phyloP scores from a whole-genome alignment of 2,797 vertebrate species.

The Enteromius afrohamiltoni region DNA sequence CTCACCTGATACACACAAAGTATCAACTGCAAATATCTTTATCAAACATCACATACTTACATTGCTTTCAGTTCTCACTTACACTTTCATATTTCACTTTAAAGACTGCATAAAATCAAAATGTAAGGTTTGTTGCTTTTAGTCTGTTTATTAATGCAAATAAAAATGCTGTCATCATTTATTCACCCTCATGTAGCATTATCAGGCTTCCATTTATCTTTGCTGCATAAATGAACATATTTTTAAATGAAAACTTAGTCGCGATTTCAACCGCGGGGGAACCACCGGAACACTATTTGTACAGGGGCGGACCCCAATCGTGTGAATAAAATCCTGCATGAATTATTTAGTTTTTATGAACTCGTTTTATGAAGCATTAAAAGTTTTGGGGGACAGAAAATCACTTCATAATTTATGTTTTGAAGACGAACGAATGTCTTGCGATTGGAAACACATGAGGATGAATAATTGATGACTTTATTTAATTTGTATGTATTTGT shows the following conservation, averaged over 20 bases:
- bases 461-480: not conserved
- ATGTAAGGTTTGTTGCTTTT: not conserved
- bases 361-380: too few species aligned
- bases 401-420: too few species aligned
- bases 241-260: not conserved
- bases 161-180: not conserved
- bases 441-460: too few species aligned
- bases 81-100: not conserved
- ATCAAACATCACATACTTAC: not conserved
- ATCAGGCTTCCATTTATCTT: not conserved
- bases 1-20: conserved; percentile 75
- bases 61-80: not conserved
- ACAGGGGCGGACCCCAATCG: too few species aligned
- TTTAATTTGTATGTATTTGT: not conserved
- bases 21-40: conserved; percentile 1
- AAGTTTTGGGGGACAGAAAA: too few species aligned
- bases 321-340: too few species aligned
- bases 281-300: too few species aligned
- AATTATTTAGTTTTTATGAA: too few species aligned
- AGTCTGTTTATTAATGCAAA: not conserved
- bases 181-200: not conserved
- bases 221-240: not conserved
- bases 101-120: not conserved
- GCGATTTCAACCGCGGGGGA: too few species aligned
- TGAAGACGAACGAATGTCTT: too few species aligned